Evolutionary conservation across 2,888 invertebrate genomes (phyloP), one percentile per base, ranked within the genome.

Genomic region (Pyrrhia umbra): DNA sequence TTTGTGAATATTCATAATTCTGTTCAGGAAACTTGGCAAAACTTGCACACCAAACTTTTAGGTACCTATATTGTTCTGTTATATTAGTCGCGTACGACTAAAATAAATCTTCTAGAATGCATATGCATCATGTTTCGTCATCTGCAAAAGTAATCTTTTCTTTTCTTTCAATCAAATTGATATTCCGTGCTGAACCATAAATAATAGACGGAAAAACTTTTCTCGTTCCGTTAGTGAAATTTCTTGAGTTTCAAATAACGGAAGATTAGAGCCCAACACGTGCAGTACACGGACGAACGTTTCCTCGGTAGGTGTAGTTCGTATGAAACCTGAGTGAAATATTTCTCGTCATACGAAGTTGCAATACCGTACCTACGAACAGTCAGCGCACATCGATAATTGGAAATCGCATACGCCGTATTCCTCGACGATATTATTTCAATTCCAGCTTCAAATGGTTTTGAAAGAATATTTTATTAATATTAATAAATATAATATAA

Each of bases 1-100:
- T 87, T 85, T 86, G 80, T 91, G 91, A 91, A 92, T 92, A 92
- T 92, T 91, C 91, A 91, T 90, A 86, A 85, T 82, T 83, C 78
- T 80, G 80, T 86, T 87, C 83, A 79, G 67, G 63, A 81, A 88
- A 86, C 86, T 88, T 84, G 66, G 78, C 71, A 59, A 79, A 88
- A 89, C 85, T 87, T 87, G 75, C 67, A 65, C 69, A 63, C 42
- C 76, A 79, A 87, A 85, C 84, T 89, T 88, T 85, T 82, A 70
- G 78, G 73, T 79, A 51, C 25, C 46, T 51, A 13, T 39, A 74
- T 79, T 71, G 73, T 81, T 74, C 81, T 77, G 74, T 82, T 84
- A 79, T 81, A 83, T 77, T 78, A 84, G 74, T 82, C 75, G 75
- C 76, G 68, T 75, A 70, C 63, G 66, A 77, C 79, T 78, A 59